Percentiles rank a stretch among this genome's conserved stretches.
Conservation (phyloP, 2,888 invertebrate genomes). For the Lordiphosa fenestrarum region DNA sequence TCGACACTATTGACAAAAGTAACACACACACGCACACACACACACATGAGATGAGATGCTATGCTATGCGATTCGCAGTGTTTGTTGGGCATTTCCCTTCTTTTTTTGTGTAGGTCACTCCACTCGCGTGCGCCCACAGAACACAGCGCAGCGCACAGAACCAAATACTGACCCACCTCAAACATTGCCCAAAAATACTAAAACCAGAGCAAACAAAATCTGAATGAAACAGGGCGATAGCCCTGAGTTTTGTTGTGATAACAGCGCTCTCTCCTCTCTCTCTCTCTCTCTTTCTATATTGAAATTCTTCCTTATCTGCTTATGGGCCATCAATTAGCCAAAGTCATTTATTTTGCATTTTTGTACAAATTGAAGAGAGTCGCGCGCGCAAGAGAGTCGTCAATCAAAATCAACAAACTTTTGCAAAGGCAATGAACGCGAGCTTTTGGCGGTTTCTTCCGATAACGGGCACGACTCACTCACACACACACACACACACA, state of each 20-base stretch:
- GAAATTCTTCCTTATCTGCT: too few species aligned
- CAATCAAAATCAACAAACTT: conserved; percentile 29
- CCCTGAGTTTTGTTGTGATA: too few species aligned
- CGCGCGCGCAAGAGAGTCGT: conserved; percentile 2
- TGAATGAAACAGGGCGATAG: too few species aligned
- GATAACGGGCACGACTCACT: conserved; percentile 63
- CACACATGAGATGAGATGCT: too few species aligned
- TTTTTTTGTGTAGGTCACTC: not conserved
- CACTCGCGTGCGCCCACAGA: too few species aligned
- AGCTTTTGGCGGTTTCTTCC: conserved; percentile 75
- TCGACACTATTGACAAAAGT: conserved; percentile 29
- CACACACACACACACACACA: conserved; percentile 15
- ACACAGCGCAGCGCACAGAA: not conserved
- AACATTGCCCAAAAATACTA: conserved; percentile 18
- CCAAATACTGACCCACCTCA: conserved; percentile 56
- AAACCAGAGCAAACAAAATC: conserved; percentile 26
- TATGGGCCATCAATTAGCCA: too few species aligned
- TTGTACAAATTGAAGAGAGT: conserved; percentile 8
- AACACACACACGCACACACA: not conserved
- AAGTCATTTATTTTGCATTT: too few species aligned
- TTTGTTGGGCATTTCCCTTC: conserved; percentile 8
- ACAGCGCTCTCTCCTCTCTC: too few species aligned
- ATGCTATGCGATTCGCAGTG: too few species aligned
- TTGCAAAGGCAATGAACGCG: conserved; percentile 72
- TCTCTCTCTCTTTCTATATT: too few species aligned